These are phyloP conservation scores for Meiosimyza platycephala DNA, from an alignment of 2,888 invertebrate genomes.

Conservation along the genomic window DNA sequence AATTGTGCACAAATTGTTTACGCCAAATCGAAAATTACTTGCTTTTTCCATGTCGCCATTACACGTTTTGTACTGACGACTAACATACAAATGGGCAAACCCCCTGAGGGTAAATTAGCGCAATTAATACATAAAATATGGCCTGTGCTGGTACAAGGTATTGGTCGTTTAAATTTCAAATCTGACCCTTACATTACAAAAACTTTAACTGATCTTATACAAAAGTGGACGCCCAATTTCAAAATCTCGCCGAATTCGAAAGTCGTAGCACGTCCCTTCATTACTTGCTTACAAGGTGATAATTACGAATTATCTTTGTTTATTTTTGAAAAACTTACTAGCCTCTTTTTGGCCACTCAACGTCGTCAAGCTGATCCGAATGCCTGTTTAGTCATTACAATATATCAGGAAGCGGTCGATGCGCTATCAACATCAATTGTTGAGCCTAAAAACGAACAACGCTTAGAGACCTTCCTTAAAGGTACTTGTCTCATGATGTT, in stretches of 20 bases:
- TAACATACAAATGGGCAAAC: slow-evolving; percentile 68
- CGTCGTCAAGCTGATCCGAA: slow-evolving; percentile 61
- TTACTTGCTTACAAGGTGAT: slow-evolving; percentile 57
- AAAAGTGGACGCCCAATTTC: slow-evolving; percentile 67
- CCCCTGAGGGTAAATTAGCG: slow-evolving; percentile 65
- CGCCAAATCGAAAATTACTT: slow-evolving; percentile 62
- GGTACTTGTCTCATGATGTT: slow-evolving; percentile 56
- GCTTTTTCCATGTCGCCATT: slow-evolving; percentile 69
- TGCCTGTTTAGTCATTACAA: slow-evolving; percentile 59
- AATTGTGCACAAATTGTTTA: slow-evolving; percentile 64
- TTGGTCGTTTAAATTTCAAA: slow-evolving; percentile 68
- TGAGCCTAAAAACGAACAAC: slow-evolving; percentile 38
- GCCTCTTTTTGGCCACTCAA: slow-evolving; percentile 60
- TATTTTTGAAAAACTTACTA: slow-evolving; percentile 60
- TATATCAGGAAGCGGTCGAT: slow-evolving; percentile 60
- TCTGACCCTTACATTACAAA: slow-evolving; percentile 68
- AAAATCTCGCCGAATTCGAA: slow-evolving; percentile 58
- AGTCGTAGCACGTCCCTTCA: slow-evolving; percentile 61
- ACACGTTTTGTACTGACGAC: slow-evolving; percentile 69
- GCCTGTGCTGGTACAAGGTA: slow-evolving; percentile 69
- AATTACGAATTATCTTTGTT: slow-evolving; percentile 55
- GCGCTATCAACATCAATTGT: slow-evolving; percentile 39
- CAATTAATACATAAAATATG: slow-evolving; percentile 69
- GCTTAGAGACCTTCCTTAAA: slow-evolving; percentile 56
- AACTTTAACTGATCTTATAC: slow-evolving; percentile 68